A percentile compares a stretch with the other conserved stretches of the same genome.
These are phyloP conservation scores for Condylura cristata DNA, from an alignment of 2,113 vertebrate species.

Conservation along the genomic window DNA sequence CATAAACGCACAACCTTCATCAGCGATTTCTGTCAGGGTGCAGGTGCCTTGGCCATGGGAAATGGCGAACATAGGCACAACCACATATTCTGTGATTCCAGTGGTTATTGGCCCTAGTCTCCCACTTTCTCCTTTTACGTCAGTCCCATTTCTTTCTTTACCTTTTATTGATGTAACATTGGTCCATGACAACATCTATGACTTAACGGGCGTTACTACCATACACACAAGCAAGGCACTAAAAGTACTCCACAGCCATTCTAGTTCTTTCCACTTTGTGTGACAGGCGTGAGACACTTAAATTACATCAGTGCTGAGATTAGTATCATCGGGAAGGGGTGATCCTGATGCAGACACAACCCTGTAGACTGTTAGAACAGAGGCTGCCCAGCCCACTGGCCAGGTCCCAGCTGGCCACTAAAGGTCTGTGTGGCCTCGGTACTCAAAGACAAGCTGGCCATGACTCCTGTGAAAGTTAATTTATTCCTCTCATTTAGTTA, in stretches of 20 bases:
- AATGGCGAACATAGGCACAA: not conserved
- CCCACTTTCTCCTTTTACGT: not conserved
- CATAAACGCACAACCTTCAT: not conserved
- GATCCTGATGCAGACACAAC: not conserved
- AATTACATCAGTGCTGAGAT: not conserved
- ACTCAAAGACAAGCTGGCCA: not conserved
- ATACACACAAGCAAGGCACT: no score
- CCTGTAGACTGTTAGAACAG: not conserved
- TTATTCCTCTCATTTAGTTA: not conserved
- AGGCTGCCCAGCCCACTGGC: not conserved
- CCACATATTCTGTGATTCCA: not conserved
- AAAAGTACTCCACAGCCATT: no score
- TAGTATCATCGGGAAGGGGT: not conserved
- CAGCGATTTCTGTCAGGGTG: not conserved
- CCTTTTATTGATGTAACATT: no score
- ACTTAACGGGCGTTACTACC: no score
- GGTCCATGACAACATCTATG: no score
- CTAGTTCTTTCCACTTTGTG: not conserved
- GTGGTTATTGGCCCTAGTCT: not conserved
- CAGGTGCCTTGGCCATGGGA: not conserved
- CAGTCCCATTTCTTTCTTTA: not conserved
- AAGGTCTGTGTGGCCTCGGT: not conserved
- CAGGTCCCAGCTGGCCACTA: not conserved
- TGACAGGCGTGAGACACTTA: not conserved
- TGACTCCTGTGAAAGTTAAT: not conserved